Conservation (phyloP, 2,888 invertebrate species). For the Mesochorus sp. region DNA sequence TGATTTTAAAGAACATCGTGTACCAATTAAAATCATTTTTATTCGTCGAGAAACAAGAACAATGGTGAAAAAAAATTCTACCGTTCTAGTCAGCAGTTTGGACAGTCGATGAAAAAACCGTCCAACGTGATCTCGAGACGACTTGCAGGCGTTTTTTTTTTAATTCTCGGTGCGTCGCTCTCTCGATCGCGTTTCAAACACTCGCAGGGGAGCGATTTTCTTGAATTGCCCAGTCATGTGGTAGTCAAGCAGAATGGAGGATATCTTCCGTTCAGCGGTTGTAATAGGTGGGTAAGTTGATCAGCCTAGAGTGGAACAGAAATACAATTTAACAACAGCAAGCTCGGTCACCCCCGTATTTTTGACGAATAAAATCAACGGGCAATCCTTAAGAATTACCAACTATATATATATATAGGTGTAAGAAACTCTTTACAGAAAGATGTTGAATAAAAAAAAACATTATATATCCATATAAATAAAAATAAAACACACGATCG, state of each 20-base stretch:
- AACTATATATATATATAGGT: conserved; percentile 30
- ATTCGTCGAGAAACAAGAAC: not conserved
- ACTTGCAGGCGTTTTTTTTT: not conserved
- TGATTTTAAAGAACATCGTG: no score
- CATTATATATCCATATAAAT: not conserved
- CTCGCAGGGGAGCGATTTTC: conserved; percentile 7
- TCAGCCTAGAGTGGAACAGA: conserved; percentile 61
- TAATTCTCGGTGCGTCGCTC: not conserved
- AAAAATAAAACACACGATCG: conserved; percentile 29
- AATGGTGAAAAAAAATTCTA: conserved; percentile 34
- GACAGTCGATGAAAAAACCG: no score
- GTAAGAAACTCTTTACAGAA: conserved; percentile 43
- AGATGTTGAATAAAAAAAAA: conserved; percentile 13
- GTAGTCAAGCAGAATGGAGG: conserved; percentile 20
- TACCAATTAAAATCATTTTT: not conserved
- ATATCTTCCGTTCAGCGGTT: conserved; percentile 41
- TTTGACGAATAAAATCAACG: conserved; percentile 47
- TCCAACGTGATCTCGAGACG: conserved; percentile 6
- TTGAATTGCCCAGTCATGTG: conserved; percentile 56
- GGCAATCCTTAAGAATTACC: conserved; percentile 53
- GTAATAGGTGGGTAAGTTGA: conserved; percentile 23
- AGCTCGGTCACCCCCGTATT: not conserved
- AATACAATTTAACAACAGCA: conserved; percentile 44
- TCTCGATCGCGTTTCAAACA: conserved; percentile 25
- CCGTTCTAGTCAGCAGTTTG: no score